Evolutionary conservation across 2,888 invertebrate genomes (phyloP), one percentile per base, ranked within the genome.

Genomic region (Tridacna gigas): DNA sequence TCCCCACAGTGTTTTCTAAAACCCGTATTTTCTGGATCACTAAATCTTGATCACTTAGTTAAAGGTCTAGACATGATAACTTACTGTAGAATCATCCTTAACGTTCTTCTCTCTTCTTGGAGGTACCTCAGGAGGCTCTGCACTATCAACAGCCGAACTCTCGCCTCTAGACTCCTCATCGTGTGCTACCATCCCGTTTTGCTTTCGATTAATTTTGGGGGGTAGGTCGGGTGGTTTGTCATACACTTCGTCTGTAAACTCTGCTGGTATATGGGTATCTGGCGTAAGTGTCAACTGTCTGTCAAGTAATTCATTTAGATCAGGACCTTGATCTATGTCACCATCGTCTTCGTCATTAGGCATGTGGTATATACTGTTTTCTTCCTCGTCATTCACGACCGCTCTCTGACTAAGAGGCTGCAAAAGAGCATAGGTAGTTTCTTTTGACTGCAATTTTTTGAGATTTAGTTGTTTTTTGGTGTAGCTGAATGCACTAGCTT

Each of bases 201-300:
- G 89, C 45, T 84, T 82, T 22, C 88, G 83, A 25, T 88, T 89
- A 77, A 88, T 85, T 86, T 93, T 93, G 7, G 93, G 92, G 11
- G 93, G 93, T n/a, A 93, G 82, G 11, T 88, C 90, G 26, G 93
- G 93, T 0, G 93, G 92, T 56, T 96, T 97, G 25, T 75, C 82
- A 5, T 60, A 69, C 5, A 69, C 63, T 20, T 60, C 61, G 1
- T 76, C 69, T 26, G 82, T 81, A 48, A 71, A 71, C 28, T 86
- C 88, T 79, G 87, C 86, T 0, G 91, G 91, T 20, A 87, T 89
- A 25, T 86, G 88, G 25, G 89, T 79, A 69, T 91, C 90, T 0
- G 93, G 94, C 45, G 91, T 92, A 60, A 94, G 86, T 25, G 94
- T 93, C 74, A 90, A 74, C 89, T 90, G 90, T 69, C 92, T 87